Evolutionary conservation across 2,113 vertebrate species (phyloP), one percentile per base, ranked within the genome.

Genomic region (Conger conger): DNA sequence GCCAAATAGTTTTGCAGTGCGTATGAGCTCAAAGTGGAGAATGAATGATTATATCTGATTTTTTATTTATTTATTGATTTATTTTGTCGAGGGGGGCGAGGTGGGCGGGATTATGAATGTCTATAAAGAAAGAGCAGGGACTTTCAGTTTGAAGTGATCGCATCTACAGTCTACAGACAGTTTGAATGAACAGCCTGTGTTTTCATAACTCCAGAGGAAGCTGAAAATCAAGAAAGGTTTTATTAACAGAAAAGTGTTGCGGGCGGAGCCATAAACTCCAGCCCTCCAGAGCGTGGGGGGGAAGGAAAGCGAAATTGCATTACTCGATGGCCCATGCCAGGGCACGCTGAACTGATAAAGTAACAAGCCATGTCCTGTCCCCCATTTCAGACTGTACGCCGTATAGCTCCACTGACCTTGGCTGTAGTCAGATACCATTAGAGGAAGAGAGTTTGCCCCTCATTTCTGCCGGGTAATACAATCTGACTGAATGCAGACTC

Each of bases 311-410:
- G 18, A 37, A 78, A 78, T 78, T 37, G 76, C 17, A 38, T 78
- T 37, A 13, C 76, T 78, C 35, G 36, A 38, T 38, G 35, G 33
- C 76, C 33, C 76, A 78, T 37, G 76, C 76, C 76, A 78, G 76
- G 18, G 33, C 76, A 78, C 76, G 76, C 76, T 78, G 36, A 78
- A 78, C 33, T 78, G 33, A 78, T 78, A 37, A 78, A 38, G 76
- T 78, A 78, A 78, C 76, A 78, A 78, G 38, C 37, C 35, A 37
- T 20, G 37, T 38, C 35, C 33, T 77, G 76, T 77, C 76, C 76
- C 76, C 76, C 16, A 33, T 37, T 78, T 38, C 7, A 8, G 76
- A 38, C 15, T 37, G 76, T 73, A 33, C n/a, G n/a, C 68, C 27
- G 15, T 73, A 33, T 73, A 73, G 3, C 76, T 37, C 76, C 36